Evolutionary conservation across 2,113 vertebrate genomes (phyloP), one percentile per base, ranked within the genome.

Genomic region (Chloroceryle aenea): DNA sequence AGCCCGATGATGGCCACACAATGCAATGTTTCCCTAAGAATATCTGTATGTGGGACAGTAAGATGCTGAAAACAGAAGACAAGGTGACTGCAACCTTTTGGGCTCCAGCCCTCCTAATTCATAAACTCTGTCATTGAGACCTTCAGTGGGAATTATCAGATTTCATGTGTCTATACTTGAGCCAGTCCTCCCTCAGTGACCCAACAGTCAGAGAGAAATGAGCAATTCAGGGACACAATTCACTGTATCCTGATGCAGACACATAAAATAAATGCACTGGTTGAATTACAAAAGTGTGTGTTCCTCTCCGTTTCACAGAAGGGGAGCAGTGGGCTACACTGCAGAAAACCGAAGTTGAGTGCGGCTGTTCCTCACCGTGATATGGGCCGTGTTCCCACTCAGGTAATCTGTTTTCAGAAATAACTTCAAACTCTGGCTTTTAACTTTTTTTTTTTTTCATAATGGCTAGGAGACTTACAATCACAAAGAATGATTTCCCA

Each of bases 241-340:
- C 20, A 16, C 18, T 29, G 6, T 47, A 26, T 52, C 18, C 36
- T 36, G 32, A 14, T 69, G n/a, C 14, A 84, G 59, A 56, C 25
- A 50, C 0, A 4, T n/a, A 47, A 64, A 92, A 68, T 47, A 62
- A 91, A 48, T 22, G 30, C n/a, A 56, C 21, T 8, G 2, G 7
- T 17, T 66, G n/a, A 87, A 74, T 62, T 56, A n/a, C 14, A 14
- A 4, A 67, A 7, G 13, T 5, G 68, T 63, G 55, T 86, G 13
- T 55, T 78, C 34, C 17, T 32, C 42, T 79, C 43, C 12, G 6
- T 56, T 83, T 59, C 15, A 25, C 38, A 38, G 53, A 79, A 48
- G 15, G 4, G 12, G 9, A 59, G 6, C 43, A 61, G 0, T 11
- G 14, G 15, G 10, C 15, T 40, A 9, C 4, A 12, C 6, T 72